Percentiles rank a stretch among this genome's conserved stretches.
These are phyloP conservation scores for Microplitis manilae DNA, from an alignment of 2,888 invertebrate species.

Conservation along the genomic window DNA sequence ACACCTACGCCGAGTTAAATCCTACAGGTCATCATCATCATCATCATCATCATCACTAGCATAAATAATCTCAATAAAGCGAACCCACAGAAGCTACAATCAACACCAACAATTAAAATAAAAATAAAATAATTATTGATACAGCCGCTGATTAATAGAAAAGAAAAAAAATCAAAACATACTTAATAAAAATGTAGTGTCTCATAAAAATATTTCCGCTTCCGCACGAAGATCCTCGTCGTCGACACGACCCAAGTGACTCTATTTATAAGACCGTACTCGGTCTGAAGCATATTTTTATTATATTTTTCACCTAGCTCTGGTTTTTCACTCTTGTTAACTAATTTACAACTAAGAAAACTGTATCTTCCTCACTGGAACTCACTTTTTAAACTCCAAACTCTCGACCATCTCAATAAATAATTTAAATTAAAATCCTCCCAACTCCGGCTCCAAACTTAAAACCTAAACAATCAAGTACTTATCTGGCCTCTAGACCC, in stretches of 20 bases:
- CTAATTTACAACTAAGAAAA: background rate
- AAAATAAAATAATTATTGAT: background rate
- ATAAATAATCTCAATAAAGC: background rate
- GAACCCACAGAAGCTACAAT: background rate
- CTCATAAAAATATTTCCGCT: slow-evolving; percentile 15
- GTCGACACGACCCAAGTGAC: slow-evolving; percentile 23
- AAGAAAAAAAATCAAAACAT: background rate
- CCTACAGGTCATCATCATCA: background rate
- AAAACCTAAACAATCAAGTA: background rate
- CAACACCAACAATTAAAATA: background rate
- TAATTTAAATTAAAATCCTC: no score
- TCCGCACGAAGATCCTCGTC: slow-evolving; percentile 4
- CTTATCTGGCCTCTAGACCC: background rate
- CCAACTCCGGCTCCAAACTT: background rate
- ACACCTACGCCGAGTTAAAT: background rate
- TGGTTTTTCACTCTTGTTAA: background rate
- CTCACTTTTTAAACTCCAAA: no score
- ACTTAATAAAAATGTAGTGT: background rate
- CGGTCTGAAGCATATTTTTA: slow-evolving; percentile 12
- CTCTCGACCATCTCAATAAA: no score
- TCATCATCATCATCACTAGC: background rate
- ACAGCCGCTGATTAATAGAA: background rate
- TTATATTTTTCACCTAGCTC: background rate
- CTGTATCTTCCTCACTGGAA: background rate
- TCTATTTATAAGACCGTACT: slow-evolving; percentile 37